Percentiles rank a stretch among this genome's conserved stretches.
Conservation (phyloP, 2,113 vertebrate species). For the Atrichornis clamosus region DNA sequence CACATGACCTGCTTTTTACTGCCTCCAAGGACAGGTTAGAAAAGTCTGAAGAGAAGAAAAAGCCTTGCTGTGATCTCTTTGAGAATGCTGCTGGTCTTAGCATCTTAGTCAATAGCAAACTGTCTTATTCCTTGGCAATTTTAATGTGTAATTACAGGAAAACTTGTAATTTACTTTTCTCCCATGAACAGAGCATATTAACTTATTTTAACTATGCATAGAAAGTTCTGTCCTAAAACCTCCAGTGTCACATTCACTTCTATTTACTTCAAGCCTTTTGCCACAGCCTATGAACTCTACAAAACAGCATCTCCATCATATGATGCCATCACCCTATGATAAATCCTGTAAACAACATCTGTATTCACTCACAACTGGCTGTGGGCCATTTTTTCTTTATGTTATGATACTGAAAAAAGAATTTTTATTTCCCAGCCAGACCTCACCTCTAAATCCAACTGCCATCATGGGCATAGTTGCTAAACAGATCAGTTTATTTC, state of each 20-base stretch:
- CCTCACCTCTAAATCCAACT: background rate
- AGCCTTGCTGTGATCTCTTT: background rate
- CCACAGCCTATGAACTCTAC: background rate
- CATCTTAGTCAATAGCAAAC: background rate
- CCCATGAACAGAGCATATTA: background rate
- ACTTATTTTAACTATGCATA: background rate
- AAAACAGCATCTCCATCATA: background rate
- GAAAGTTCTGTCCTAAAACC: background rate
- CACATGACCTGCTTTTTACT: background rate
- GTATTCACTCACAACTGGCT: background rate
- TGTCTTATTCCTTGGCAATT: background rate
- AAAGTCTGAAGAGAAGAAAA: background rate
- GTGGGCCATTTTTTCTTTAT: background rate
- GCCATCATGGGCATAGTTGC: background rate
- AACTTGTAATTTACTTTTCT: background rate
- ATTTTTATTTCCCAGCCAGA: background rate
- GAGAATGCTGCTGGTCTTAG: background rate
- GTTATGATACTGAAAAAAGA: background rate
- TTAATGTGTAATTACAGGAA: background rate
- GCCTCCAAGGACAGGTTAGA: background rate
- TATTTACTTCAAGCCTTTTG: background rate
- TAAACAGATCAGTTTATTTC: conserved; percentile 33
- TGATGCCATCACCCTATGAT: background rate
- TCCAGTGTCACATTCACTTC: background rate
- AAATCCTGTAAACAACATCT: conserved; percentile 8